A percentile compares a stretch with the other conserved stretches of the same genome.
Conservation (phyloP, 2,888 invertebrate genomes). For the Pemphredon lugubris region DNA sequence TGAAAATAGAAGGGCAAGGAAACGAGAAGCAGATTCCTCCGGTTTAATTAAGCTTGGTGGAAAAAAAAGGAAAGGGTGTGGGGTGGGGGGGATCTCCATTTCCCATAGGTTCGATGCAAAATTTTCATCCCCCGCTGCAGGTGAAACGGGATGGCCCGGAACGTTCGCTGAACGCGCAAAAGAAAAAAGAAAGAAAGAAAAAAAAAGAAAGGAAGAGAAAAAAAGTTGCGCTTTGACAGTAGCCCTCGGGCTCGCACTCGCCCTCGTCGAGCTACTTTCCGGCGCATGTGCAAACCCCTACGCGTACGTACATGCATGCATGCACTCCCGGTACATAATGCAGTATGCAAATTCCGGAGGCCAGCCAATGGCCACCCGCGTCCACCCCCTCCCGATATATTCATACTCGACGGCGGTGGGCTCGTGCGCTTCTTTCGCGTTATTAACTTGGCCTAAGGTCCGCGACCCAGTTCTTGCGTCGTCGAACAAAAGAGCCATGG, state of each 20-base stretch:
- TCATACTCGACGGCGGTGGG: neutral
- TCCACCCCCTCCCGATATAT: neutral
- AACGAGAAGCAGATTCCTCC: too few species aligned
- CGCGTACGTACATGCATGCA: constrained; percentile 21
- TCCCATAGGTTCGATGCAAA: too few species aligned
- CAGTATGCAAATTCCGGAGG: constrained; percentile 57
- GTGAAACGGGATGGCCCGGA: too few species aligned
- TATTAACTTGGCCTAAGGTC: constrained; percentile 63
- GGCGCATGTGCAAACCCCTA: constrained; percentile 16
- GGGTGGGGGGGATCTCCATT: too few species aligned
- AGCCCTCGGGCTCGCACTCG: constrained; percentile 15
- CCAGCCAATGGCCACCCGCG: constrained; percentile 10
- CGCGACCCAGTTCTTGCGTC: constrained; percentile 60
- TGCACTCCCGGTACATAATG: constrained; percentile 44
- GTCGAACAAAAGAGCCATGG: constrained; percentile 48
- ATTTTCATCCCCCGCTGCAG: too few species aligned
- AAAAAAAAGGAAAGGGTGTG: too few species aligned
- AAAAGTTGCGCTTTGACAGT: constrained; percentile 28
- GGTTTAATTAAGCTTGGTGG: too few species aligned
- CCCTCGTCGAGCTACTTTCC: constrained; percentile 33
- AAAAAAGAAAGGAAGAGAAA: too few species aligned
- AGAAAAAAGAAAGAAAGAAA: neutral
- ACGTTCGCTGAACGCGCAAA: too few species aligned
- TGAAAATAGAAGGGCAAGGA: too few species aligned
- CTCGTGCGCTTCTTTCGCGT: constrained; percentile 47